phyloP scores from a whole-genome alignment of 2,888 invertebrate genomes.

The Trichogramma dendrolimi region DNA sequence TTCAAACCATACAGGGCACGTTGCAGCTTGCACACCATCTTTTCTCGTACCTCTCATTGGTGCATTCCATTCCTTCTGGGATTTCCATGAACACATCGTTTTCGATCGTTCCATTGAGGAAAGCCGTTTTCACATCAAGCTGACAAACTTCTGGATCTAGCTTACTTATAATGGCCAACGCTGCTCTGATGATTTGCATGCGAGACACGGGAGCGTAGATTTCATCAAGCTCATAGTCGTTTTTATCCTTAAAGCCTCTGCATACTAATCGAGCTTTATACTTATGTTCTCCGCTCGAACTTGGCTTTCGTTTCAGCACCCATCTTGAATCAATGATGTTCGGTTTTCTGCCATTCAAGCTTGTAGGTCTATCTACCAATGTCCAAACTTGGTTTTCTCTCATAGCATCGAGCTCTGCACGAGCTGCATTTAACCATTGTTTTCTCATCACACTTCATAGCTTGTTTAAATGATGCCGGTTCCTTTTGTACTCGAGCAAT shows the following conservation, averaged over 20 bases:
- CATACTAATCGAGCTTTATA: not conserved
- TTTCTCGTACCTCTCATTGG: too few species aligned
- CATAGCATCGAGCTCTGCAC: not conserved
- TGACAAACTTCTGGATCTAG: constrained; percentile 1
- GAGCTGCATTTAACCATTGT: not conserved
- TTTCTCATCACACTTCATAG: not conserved
- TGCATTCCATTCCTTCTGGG: too few species aligned
- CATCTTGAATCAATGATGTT: not conserved
- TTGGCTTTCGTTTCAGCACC: not conserved
- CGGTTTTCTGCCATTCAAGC: not conserved
- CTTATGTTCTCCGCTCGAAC: too few species aligned
- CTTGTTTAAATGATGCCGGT: not conserved
- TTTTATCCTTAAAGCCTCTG: not conserved
- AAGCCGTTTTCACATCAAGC: too few species aligned
- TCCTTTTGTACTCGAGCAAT: not conserved
- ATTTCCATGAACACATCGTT: too few species aligned
- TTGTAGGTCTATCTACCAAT: not conserved
- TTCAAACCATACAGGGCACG: too few species aligned
- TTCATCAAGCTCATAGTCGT: too few species aligned
- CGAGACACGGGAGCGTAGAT: constrained; percentile 6
- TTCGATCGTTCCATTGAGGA: too few species aligned
- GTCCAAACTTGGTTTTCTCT: not conserved
- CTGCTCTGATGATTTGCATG: constrained; percentile 14
- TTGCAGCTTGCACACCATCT: too few species aligned
- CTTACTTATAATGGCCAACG: constrained; percentile 14